A percentile compares a stretch with the other conserved stretches of the same genome.
phyloP scores from a whole-genome alignment of 2,113 vertebrate genomes.

The Salvator merianae region DNA sequence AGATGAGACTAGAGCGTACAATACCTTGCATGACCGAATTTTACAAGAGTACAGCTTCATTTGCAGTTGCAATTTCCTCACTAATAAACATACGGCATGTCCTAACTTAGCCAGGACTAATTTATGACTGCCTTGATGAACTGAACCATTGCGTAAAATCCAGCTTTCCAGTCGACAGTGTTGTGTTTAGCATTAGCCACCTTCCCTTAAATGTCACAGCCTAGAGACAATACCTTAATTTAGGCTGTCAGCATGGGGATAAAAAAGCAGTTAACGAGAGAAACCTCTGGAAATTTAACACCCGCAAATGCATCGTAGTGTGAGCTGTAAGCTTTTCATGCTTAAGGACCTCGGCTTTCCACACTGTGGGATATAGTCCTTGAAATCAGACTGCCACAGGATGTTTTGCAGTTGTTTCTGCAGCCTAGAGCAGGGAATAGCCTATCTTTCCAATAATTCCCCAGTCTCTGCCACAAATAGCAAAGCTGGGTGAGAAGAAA shows the following conservation, averaged over 20 bases:
- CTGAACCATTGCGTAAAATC: background rate
- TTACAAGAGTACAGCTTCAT: slow-evolving; percentile 35
- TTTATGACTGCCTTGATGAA: slow-evolving; percentile 13
- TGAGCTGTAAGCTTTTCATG: no score
- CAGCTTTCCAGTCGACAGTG: background rate
- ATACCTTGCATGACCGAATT: slow-evolving; percentile 13
- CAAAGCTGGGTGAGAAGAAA: no score
- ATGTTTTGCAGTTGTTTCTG: no score
- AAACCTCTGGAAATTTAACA: background rate
- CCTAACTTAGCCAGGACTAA: slow-evolving; percentile 21
- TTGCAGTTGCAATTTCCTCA: slow-evolving; percentile 27
- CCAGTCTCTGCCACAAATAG: no score
- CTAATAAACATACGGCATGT: slow-evolving; percentile 31
- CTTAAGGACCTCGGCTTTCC: no score
- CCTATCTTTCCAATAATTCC: no score
- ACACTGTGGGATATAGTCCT: no score
- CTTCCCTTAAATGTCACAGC: background rate
- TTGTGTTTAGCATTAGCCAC: background rate
- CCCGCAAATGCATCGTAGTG: background rate
- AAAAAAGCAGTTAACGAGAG: no score
- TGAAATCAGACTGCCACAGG: no score
- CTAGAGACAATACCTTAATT: background rate
- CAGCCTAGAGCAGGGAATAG: no score
- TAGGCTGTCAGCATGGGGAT: fast-evolving
- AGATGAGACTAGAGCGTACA: background rate